Base-by-base conservation (phyloP, 1,140 invertebrate genomes). In the Platyscapa corneri region DNA sequence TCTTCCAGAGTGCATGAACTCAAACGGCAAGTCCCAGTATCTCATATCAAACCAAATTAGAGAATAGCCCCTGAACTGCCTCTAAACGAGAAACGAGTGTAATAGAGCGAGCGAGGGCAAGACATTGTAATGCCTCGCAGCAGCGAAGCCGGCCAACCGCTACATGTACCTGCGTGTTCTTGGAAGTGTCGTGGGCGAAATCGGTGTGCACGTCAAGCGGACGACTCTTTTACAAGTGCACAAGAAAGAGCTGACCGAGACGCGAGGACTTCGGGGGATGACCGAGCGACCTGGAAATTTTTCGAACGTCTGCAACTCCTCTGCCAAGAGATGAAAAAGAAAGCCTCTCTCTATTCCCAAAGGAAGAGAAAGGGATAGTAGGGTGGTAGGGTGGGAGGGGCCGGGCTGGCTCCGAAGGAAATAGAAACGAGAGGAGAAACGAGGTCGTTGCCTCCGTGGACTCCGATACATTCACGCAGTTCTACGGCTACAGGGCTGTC, bases 291-390 rank as follows among this genome's bases (percentile, higher is more conserved):
- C 76, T 78, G 49, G 8, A 37, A 60, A 78, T 78, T 78, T 78
- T 78, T 78, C 75, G 42, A 37, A 60, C 76, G 32, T 78, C 49
- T 78, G 76, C 49, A 60, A 18, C 74, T 76, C n/a, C 76, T 78
- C 53, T 78, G 76, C 76, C 76, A 78, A 60, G 76, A 78, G 76
- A 34, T 23, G 30, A 70, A 34, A 70, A 70, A 53, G 32, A 78
- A 78, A n/a, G n/a, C 49, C 49, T 53, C 49, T n/a, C 42, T 53
- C 49, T 2, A 16, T 18, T 14, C 49, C 49, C 49, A 20, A 18
- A 10, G 46, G 49, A 49, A 34, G 76, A 32, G 42, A 5, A 12
- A 46, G 42, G 42, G 42, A n/a, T n/a, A n/a, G n/a, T n/a, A n/a
- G n/a, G n/a, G n/a, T n/a, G n/a, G n/a, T n/a, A n/a, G 42, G 42